Percentiles rank a stretch among this genome's conserved stretches.
phyloP scores from a whole-genome alignment of 2,888 invertebrate species.

The Laspeyria flexula region DNA sequence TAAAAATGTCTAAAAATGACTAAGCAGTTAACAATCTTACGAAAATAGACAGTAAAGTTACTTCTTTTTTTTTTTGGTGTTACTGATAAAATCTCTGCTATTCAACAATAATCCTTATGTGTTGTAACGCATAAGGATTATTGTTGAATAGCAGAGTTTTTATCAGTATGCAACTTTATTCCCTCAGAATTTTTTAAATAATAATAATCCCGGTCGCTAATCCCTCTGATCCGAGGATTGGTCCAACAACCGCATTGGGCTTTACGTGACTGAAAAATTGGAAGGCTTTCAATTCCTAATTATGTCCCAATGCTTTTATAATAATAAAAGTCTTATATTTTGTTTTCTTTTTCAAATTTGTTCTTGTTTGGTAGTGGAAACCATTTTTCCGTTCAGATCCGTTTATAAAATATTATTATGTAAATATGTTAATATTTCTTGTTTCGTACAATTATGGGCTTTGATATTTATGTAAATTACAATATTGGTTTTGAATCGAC shows the following conservation, averaged over 20 bases:
- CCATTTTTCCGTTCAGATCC: not conserved
- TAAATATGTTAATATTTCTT: too few relatives aligned
- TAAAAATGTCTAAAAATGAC: too few relatives aligned
- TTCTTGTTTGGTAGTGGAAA: not conserved
- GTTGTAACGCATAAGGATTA: not conserved
- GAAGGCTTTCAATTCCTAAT: constrained; percentile 10
- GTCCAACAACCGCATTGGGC: constrained; percentile 1
- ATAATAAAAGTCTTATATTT: constrained; percentile 2
- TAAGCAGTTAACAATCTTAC: too few relatives aligned
- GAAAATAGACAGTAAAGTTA: too few relatives aligned
- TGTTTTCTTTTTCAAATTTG: not conserved
- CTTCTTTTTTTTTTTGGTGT: too few relatives aligned
- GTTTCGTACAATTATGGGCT: too few relatives aligned
- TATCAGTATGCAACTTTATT: not conserved
- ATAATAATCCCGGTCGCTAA: constrained; percentile 7
- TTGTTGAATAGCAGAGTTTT: not conserved
- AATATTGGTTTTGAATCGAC: too few relatives aligned
- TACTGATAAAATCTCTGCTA: too few relatives aligned
- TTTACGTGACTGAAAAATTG: constrained; percentile 11
- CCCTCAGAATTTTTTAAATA: constrained; percentile 1
- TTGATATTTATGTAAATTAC: too few relatives aligned
- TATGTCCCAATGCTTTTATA: constrained; percentile 7
- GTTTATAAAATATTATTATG: too few relatives aligned
- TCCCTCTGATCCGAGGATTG: constrained; percentile 2
- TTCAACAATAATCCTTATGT: too few relatives aligned